Evolutionary conservation across 2,888 invertebrate genomes (phyloP), one percentile per base, ranked within the genome.

Genomic region (Tenthredo distinguenda): DNA sequence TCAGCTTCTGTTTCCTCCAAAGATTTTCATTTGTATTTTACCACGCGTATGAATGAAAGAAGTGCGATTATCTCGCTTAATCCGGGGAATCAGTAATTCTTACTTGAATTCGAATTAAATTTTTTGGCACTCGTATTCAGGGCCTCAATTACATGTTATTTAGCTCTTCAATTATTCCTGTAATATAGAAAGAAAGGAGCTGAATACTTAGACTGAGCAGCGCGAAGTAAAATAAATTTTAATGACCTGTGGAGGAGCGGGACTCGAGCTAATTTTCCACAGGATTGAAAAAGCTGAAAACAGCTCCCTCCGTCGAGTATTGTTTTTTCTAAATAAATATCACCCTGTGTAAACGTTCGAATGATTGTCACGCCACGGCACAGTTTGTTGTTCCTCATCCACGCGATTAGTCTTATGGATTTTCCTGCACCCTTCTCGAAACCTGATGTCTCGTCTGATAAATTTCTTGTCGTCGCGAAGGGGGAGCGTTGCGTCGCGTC

Each of bases 381-480:
- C 31, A 21, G 77, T 55, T 77, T 55, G 31, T 55, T 31, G 5
- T 55, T 50, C 10, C 74, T 74, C 77, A 77, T 77, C 77, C 55
- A 31, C 31, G 50, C 77, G 50, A 77, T 77, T 31, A 77, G 77
- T 50, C 55, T 50, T 55, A 55, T 77, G 34, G 77, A 55, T 77
- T 77, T 77, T 77, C 21, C 55, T 15, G 47, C 47, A 18, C 77
- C 77, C 31, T 50, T 34, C 31, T 31, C 5, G 55, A 18, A 55
- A 55, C 77, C 77, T 21, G 77, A 34, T 77, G 55, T 77, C 55
- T 77, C 37, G 50, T 77, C 34, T 77, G 55, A 77, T 77, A 55
- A 77, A 77, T 77, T 77, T 40, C 37, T 55, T 31, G 31, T 31
- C 77, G 26, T 74, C 43, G 40, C 43, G 40, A 26, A 1, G 21